Conservation (phyloP, 2,113 vertebrate genomes). For the Chloebia gouldiae region DNA sequence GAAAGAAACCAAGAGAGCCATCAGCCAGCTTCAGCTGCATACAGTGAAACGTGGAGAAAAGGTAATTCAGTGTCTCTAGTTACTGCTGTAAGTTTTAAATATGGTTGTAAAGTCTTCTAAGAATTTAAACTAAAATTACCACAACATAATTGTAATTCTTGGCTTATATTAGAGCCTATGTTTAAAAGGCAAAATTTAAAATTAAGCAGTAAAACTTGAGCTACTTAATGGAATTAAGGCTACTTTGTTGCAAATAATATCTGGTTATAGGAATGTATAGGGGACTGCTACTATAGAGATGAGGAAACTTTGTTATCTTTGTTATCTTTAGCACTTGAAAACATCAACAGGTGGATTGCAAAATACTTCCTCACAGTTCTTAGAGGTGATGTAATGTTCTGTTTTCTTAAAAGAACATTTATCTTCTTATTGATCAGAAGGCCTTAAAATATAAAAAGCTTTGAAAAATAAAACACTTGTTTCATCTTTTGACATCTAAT, state of each 20-base stretch:
- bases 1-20: constrained; percentile 80
- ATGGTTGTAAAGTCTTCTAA: background rate
- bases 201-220: background rate
- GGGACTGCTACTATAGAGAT: background rate
- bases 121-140: background rate
- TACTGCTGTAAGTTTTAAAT: background rate
- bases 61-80: constrained; percentile 58
- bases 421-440: background rate
- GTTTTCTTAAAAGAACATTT: background rate
- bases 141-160: background rate
- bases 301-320: background rate
- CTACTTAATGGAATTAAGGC: background rate
- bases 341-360: constrained; percentile 20
- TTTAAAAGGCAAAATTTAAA: background rate
- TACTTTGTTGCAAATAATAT: background rate
- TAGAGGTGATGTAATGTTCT: background rate
- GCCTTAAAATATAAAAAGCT: background rate
- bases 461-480: background rate
- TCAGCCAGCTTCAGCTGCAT: constrained; percentile 77
- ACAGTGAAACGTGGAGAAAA: constrained; percentile 79
- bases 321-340: background rate
- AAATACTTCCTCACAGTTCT: background rate
- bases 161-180: background rate
- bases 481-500: background rate
- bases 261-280: background rate